phyloP scores from a whole-genome alignment of 1,140 invertebrate genomes.

The Scaptomyza pallida region DNA sequence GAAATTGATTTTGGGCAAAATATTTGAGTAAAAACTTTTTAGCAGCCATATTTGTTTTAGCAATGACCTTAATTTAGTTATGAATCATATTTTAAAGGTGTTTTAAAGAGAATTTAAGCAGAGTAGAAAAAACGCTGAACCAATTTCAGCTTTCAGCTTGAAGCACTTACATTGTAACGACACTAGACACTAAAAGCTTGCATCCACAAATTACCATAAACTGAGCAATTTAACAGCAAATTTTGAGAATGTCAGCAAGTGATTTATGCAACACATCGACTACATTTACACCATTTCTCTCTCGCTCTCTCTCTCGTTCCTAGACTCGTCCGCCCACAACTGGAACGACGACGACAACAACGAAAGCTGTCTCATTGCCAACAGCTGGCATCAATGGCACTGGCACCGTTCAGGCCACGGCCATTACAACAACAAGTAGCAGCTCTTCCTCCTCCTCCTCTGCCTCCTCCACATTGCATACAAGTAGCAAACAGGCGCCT shows the following conservation, averaged over 20 bases:
- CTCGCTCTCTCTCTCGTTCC: slow-evolving; percentile 15
- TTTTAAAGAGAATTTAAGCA: no score
- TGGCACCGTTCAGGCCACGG: slow-evolving; percentile 66
- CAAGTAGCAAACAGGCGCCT: slow-evolving; percentile 59
- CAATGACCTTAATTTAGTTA: neutral
- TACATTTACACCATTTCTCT: neutral
- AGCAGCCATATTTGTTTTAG: neutral
- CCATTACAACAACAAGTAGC: slow-evolving; percentile 47
- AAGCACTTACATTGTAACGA: no score
- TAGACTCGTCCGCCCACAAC: slow-evolving; percentile 67
- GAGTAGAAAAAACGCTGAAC: no score
- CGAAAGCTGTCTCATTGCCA: slow-evolving; percentile 49
- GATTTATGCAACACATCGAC: neutral
- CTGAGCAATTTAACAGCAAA: neutral
- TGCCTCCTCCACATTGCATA: slow-evolving; percentile 32
- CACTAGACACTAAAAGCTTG: neutral
- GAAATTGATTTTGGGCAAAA: neutral
- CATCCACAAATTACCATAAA: neutral
- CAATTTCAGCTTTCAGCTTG: no score
- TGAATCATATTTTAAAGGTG: neutral
- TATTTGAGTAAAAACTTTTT: neutral
- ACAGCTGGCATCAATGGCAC: slow-evolving; percentile 65
- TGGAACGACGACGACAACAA: slow-evolving; percentile 43
- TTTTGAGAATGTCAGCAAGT: neutral
- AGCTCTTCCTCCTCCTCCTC: slow-evolving; percentile 37